Conservation (phyloP, 1,140 invertebrate genomes). For the Bradysia coprophila region DNA sequence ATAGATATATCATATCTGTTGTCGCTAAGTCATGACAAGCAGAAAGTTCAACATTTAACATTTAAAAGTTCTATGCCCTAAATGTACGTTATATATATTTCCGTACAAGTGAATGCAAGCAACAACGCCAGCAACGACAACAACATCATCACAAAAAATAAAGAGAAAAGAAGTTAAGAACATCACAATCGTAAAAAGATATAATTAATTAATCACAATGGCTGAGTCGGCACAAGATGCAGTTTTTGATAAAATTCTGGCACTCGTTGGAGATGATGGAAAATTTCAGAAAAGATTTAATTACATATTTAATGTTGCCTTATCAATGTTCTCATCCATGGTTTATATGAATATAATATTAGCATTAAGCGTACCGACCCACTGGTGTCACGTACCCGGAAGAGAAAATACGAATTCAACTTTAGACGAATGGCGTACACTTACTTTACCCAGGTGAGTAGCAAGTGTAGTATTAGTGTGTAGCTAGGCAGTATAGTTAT, state of each 20-base stretch:
- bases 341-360: conserved; percentile 29
- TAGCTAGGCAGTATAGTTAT: too few relatives aligned
- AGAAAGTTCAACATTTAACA: too few relatives aligned
- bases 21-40: too few relatives aligned
- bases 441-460: conserved; percentile 28
- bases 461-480: too few relatives aligned
- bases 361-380: conserved; percentile 28
- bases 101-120: too few relatives aligned
- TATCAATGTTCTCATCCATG: conserved; percentile 23
- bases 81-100: too few relatives aligned
- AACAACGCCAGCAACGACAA: too few relatives aligned
- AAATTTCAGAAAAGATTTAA: conserved; percentile 29
- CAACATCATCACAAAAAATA: too few relatives aligned
- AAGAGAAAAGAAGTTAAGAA: too few relatives aligned
- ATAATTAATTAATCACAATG: background rate
- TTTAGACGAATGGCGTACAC: conserved; percentile 25
- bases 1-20: too few relatives aligned
- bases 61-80: too few relatives aligned
- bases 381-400: conserved; percentile 33
- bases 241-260: conserved; percentile 27
- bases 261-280: conserved; percentile 28
- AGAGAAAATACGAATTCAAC: conserved; percentile 24
- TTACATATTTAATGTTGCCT: conserved; percentile 22
- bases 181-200: too few relatives aligned
- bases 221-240: background rate